These are phyloP conservation scores for Melospiza melodia DNA, from an alignment of 2,113 vertebrate genomes.

Conservation along the genomic window DNA sequence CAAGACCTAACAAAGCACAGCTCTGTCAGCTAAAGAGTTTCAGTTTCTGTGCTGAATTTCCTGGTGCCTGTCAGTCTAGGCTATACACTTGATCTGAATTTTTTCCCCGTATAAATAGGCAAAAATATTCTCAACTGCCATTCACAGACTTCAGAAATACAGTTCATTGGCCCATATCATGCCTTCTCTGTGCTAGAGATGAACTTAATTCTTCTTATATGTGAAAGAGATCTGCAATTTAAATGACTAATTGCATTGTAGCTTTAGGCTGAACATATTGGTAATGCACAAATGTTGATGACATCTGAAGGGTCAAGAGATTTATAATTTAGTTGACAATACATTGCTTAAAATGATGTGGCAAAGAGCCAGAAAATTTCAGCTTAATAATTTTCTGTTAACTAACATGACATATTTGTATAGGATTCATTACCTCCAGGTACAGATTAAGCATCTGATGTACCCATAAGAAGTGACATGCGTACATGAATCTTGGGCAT, in stretches of 20 bases:
- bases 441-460: conserved; percentile 72
- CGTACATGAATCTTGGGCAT: conserved; percentile 62
- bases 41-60: not conserved
- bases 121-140: conserved; percentile 47
- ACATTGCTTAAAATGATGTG: conserved; percentile 67
- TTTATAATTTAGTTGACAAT: conserved; percentile 70
- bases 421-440: conserved; percentile 72
- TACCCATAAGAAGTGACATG: conserved; percentile 57
- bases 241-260: conserved; percentile 72
- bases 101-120: not conserved
- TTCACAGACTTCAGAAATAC: conserved; percentile 23
- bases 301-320: conserved; percentile 71
- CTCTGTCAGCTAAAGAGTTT: not conserved
- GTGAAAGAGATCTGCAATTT: conserved; percentile 70
- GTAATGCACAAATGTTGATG: conserved; percentile 61
- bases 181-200: conserved; percentile 1
- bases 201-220: conserved; percentile 61
- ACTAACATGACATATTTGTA: conserved; percentile 71
- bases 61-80: conserved; percentile 47
- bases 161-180: not conserved
- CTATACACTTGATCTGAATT: not conserved
- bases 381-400: conserved; percentile 74
- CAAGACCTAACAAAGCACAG: not conserved
- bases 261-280: conserved; percentile 71
- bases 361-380: conserved; percentile 72